Base-by-base conservation (phyloP, 2,797 vertebrate genomes). In the Halcyon smyrnensis region DNA sequence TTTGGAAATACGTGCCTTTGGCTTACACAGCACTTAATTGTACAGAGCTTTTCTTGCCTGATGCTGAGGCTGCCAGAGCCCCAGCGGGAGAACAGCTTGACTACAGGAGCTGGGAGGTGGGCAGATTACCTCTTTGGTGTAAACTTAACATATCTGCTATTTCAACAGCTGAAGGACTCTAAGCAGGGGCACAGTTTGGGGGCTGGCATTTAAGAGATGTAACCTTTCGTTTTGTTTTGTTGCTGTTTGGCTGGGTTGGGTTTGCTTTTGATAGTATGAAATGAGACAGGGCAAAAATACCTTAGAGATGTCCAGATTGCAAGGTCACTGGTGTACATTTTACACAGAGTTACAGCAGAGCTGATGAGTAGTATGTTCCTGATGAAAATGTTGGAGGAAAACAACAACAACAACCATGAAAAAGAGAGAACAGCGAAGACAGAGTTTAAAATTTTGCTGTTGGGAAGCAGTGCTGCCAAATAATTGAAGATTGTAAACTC, bases 31-130 rank as follows among this genome's bases (percentile, higher is more conserved):
- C 3, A 3, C 59, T 76, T 87, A 64, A 85, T 21, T 89, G 75
- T 65, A 56, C 59, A 80, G 67, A 70, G 70, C 25, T 90, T 84
- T 94, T 73, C 46, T 80, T 94, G 57, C n/a, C 73, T 84, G 65
- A 62, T 21, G 50, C 30, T 69, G 69, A 59, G 79, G 37, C 59
- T 95, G 46, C 91, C 93, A 92, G 48, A 79, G 53, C 60, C 75
- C 54, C 76, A 86, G 64, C 80, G 65, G 85, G 85, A 70, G 73
- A 94, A 70, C 67, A 84, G 67, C 67, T 88, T 90, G 69, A 23
- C 54, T 73, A 1, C 5, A 15, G 63, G 50, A 91, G 37, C 67
- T 87, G 59, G 21, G 67, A 83, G 51, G 57, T 84, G 46, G 74
- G 57, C 54, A 54, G 32, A 68, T 77, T 70, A 62, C 34, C 45